These are phyloP conservation scores for Eupithecia exiguata DNA, from an alignment of 2,888 invertebrate species.

Conservation along the genomic window DNA sequence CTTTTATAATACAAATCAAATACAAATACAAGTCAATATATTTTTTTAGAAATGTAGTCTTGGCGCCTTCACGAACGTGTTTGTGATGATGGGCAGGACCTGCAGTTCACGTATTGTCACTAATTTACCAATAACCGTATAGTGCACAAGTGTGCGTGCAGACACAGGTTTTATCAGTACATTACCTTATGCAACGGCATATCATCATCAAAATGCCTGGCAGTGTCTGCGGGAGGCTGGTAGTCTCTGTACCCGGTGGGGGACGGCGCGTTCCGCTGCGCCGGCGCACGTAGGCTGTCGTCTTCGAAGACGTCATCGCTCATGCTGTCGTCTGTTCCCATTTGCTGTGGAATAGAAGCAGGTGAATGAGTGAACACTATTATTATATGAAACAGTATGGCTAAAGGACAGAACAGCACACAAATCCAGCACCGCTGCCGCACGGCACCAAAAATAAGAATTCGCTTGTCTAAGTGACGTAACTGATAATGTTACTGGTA, in stretches of 20 bases:
- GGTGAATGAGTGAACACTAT: not conserved
- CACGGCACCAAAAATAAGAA: too few species aligned
- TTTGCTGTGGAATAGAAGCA: conserved; percentile 65
- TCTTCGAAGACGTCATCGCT: conserved; percentile 93
- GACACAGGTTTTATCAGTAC: not conserved
- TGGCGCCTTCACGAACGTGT: too few species aligned
- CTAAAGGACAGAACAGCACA: too few species aligned
- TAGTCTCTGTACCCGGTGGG: conserved; percentile 93
- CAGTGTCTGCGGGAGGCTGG: conserved; percentile 88
- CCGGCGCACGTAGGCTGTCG: conserved; percentile 69
- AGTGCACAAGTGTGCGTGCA: not conserved
- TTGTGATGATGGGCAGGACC: too few species aligned
- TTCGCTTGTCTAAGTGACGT: too few species aligned
- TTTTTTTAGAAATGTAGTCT: too few species aligned
- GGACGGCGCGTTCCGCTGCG: conserved; percentile 84
- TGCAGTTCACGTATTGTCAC: too few species aligned
- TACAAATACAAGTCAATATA: too few species aligned
- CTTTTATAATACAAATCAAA: too few species aligned
- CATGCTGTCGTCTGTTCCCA: conserved; percentile 89
- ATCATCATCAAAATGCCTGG: conserved; percentile 82
- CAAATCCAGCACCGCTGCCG: too few species aligned
- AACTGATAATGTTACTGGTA: too few species aligned
- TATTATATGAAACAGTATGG: not conserved
- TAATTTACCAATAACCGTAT: too few species aligned
- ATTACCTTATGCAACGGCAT: conserved; percentile 87